Base-by-base conservation (phyloP, 2,797 vertebrate species). In the Molossus alvarezi region DNA sequence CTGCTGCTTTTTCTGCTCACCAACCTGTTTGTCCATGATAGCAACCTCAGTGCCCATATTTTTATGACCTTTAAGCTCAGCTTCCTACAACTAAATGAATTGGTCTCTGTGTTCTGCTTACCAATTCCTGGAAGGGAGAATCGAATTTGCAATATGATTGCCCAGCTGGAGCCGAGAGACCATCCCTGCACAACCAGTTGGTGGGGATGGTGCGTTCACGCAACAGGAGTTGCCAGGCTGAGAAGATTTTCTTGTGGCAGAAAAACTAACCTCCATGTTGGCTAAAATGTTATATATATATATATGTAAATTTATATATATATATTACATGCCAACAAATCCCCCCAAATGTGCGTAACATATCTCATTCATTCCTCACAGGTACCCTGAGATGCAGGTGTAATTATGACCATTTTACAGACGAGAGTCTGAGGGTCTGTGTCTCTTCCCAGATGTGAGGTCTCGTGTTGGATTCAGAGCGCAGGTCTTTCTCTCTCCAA, bases 71-170 rank as follows among this genome's bases (percentile, higher is more conserved):
- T 60, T 81, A 41, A 67, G 29, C 48, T 67, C 21, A 53, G 45
- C 25, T 91, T 97, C 90, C 76, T 85, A 48, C 41, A 81, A 67
- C 5, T 45, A 75, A 81, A 71, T 91, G 33, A 81, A 81, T 15
- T 58, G 53, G 15, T 86, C 65, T 95, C 64, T 94, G 62, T 33
- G 33, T 65, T 83, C 67, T 77, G 58, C 20, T 88, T 90, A 17
- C 65, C 9, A 62, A 6, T 91, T 77, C 23, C n/a, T 55, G 57
- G 25, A 37, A 65, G 37, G 88, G 20, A 77, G 62, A 64, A 67
- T 29, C 60, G 60, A 15, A 90, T 75, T 82, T 79, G 7, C 57
- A 58, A 33, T 51, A 27, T 62, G 41, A 91, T 62, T 91, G 10
- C 45, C 41, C 71, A 55, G 0, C 18, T 21, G 41, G 37, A 79